These are phyloP conservation scores for Poecilia gillii DNA, from an alignment of 2,797 vertebrate species.

Conservation along the genomic window DNA sequence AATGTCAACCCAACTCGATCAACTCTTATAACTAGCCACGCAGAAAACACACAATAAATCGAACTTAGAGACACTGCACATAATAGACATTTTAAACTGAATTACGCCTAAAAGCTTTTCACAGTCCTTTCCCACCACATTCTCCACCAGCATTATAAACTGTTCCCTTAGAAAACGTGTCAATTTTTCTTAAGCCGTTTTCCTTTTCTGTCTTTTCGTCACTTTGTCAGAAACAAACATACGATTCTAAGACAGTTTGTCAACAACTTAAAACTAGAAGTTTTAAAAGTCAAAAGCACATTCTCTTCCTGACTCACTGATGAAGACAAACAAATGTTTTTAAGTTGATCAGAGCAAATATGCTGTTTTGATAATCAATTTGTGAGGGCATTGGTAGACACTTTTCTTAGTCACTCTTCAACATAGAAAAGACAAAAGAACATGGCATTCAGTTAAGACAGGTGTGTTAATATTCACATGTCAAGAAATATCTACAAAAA, in stretches of 20 bases:
- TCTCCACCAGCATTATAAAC: not conserved
- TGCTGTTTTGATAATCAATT: not conserved
- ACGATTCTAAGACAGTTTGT: not conserved
- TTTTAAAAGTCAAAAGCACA: not conserved
- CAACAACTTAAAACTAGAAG: not conserved
- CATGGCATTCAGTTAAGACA: no score
- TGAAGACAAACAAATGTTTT: not conserved
- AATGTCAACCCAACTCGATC: constrained; percentile 4
- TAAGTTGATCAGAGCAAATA: not conserved
- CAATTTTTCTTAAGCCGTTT: not conserved
- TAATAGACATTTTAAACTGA: not conserved
- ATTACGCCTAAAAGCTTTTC: not conserved
- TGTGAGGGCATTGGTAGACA: not conserved
- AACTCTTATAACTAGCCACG: not conserved
- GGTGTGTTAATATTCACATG: not conserved
- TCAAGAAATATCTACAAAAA: not conserved
- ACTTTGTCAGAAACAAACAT: not conserved
- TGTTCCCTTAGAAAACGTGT: not conserved
- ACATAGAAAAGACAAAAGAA: not conserved
- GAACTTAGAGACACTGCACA: not conserved
- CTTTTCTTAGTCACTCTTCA: not conserved
- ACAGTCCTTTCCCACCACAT: no score
- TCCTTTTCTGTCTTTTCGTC: not conserved
- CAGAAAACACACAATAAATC: not conserved
- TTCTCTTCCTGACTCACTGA: constrained; percentile 11